phyloP scores from a whole-genome alignment of 2,113 vertebrate genomes.

The Lampris incognitus region DNA sequence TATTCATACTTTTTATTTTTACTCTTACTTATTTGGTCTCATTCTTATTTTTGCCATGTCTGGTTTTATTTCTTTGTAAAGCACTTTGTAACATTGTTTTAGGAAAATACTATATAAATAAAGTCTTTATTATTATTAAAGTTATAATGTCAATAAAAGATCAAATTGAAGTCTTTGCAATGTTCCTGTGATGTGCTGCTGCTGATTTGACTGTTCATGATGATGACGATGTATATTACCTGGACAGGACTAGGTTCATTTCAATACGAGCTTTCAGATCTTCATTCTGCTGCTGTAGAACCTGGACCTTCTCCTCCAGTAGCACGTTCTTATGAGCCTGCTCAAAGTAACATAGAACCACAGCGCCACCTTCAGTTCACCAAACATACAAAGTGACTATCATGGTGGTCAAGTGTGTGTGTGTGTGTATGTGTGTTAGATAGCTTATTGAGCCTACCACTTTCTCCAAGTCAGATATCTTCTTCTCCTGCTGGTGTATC shows the following conservation, averaged over 20 bases:
- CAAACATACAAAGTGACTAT: not conserved
- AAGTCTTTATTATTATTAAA: too few relatives aligned
- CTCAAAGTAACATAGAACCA: conserved; percentile 65
- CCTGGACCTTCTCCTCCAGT: conserved; percentile 92
- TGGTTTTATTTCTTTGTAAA: too few relatives aligned
- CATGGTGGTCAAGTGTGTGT: not conserved
- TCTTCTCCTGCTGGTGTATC: conserved; percentile 96
- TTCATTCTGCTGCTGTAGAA: conserved; percentile 97
- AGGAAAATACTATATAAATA: too few relatives aligned
- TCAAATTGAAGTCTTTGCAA: too few relatives aligned
- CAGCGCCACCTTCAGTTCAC: conserved; percentile 67
- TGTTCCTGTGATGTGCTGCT: not conserved
- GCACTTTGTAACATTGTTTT: too few relatives aligned
- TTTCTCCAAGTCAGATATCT: conserved; percentile 93
- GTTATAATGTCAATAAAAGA: too few relatives aligned
- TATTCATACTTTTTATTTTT: too few relatives aligned
- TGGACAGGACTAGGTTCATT: conserved; percentile 88
- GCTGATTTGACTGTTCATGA: not conserved
- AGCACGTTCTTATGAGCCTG: conserved; percentile 95
- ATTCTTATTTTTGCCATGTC: too few relatives aligned
- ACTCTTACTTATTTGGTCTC: too few relatives aligned
- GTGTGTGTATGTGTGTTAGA: not conserved
- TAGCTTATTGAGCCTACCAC: conserved; percentile 86
- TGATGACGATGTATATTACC: conserved; percentile 73
- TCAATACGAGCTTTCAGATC: conserved; percentile 93